These are phyloP conservation scores for Furcula furcula DNA, from an alignment of 2,888 invertebrate genomes.

Conservation along the genomic window DNA sequence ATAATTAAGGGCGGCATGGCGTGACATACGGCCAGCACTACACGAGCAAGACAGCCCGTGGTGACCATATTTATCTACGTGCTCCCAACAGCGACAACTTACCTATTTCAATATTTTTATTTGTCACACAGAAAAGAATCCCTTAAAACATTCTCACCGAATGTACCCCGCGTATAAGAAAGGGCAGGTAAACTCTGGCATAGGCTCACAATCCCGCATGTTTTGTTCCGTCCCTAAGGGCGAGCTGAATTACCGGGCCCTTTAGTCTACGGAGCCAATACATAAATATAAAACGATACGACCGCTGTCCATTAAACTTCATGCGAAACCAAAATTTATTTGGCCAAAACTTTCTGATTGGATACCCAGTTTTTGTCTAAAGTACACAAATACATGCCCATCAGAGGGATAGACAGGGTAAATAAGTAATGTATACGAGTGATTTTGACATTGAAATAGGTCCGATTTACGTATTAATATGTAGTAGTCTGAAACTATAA, in stretches of 20 bases:
- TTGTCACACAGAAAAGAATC: too few relatives aligned
- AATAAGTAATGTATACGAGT: conserved; percentile 14
- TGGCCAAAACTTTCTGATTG: conserved; percentile 43
- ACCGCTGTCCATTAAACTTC: conserved; percentile 50
- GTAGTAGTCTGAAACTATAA: conserved; percentile 4
- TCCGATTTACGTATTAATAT: conserved; percentile 24
- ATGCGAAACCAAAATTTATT: conserved; percentile 47
- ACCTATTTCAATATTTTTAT: too few relatives aligned
- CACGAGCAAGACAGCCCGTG: too few relatives aligned
- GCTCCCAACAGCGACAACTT: too few relatives aligned
- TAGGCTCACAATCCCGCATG: conserved; percentile 32
- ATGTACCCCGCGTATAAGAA: conserved; percentile 24
- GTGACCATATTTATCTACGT: too few relatives aligned
- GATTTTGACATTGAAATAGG: conserved; percentile 32
- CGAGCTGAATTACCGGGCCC: conserved; percentile 49
- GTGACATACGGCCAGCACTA: too few relatives aligned
- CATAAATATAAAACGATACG: conserved; percentile 62
- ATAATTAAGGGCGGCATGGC: too few relatives aligned
- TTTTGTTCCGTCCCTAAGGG: conserved; percentile 38
- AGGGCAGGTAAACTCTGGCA: conserved; percentile 39
- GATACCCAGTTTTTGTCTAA: conserved; percentile 37
- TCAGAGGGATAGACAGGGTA: conserved; percentile 16
- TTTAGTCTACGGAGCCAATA: conserved; percentile 47
- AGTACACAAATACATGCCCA: conserved; percentile 16
- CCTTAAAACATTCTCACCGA: conserved; percentile 5